Evolutionary conservation across 2,888 invertebrate genomes (phyloP).

Genomic region (Sialis lutaria): DNA sequence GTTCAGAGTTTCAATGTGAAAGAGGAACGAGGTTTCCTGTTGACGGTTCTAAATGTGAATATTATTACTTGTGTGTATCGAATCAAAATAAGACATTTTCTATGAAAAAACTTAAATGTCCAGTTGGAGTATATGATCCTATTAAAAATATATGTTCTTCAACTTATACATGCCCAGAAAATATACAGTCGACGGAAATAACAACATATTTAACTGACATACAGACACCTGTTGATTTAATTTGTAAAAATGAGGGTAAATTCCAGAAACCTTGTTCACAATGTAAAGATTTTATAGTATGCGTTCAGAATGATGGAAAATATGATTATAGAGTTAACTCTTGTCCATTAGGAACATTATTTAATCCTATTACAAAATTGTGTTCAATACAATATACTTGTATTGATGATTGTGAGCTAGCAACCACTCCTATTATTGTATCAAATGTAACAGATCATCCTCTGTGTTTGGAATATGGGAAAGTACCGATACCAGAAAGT

Average conservation of each 20-base stretch:
- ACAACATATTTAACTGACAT: neutral
- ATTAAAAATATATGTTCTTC: neutral
- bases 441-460: too few species aligned
- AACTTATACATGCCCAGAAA: neutral
- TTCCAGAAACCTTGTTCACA: slow-evolving; percentile 5
- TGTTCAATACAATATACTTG: too few species aligned
- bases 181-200: neutral
- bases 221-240: neutral
- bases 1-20: too few species aligned
- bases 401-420: too few species aligned
- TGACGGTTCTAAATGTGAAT: neutral
- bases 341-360: too few species aligned
- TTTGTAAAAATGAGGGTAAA: slow-evolving; percentile 7
- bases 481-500: too few species aligned
- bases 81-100: neutral
- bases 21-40: neutral
- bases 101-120: neutral
- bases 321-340: too few species aligned
- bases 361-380: too few species aligned
- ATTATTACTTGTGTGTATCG: neutral
- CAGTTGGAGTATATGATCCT: neutral
- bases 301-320: neutral
- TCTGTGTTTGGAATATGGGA: too few species aligned
- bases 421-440: too few species aligned
- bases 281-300: slow-evolving; percentile 8